phyloP scores from a whole-genome alignment of 2,888 invertebrate species.

The Volucella bombylans region DNA sequence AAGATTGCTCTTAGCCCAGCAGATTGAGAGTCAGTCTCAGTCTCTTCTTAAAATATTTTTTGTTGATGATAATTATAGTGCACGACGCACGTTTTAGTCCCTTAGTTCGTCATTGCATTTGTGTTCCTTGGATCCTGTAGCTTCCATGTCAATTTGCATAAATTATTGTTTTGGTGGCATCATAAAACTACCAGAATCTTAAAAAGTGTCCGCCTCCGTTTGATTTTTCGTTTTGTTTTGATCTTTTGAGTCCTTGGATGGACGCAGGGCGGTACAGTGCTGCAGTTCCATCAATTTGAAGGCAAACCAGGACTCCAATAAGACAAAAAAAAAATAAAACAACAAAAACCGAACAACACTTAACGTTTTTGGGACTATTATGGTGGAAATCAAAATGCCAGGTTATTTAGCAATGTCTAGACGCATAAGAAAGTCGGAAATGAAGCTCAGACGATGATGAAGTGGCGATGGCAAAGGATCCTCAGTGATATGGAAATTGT shows the following conservation, averaged over 20 bases:
- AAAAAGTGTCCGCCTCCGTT: slow-evolving; percentile 66
- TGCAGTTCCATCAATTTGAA: slow-evolving; percentile 69
- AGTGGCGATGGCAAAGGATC: slow-evolving; percentile 68
- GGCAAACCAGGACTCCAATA: slow-evolving; percentile 24
- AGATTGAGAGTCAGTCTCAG: slow-evolving; percentile 39
- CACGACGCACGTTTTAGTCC: slow-evolving; percentile 28
- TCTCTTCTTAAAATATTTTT: slow-evolving; percentile 8
- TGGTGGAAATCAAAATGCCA: slow-evolving; percentile 43
- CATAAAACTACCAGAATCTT: slow-evolving; percentile 68
- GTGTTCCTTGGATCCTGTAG: slow-evolving; percentile 37
- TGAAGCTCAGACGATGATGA: slow-evolving; percentile 65
- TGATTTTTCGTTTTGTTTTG: slow-evolving; percentile 8
- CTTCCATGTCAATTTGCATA: slow-evolving; percentile 72
- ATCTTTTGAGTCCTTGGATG: slow-evolving; percentile 8
- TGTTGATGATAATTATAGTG: slow-evolving; percentile 67
- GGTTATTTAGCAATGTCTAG: slow-evolving; percentile 67
- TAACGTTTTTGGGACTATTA: slow-evolving; percentile 33
- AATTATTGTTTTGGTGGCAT: slow-evolving; percentile 74
- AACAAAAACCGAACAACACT: not conserved
- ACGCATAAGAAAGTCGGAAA: slow-evolving; percentile 74
- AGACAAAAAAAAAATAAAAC: slow-evolving; percentile 25
- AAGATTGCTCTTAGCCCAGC: slow-evolving; percentile 65
- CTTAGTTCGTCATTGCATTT: slow-evolving; percentile 48
- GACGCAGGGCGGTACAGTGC: slow-evolving; percentile 55
- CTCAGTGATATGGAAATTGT: slow-evolving; percentile 65